phyloP scores from a whole-genome alignment of 2,888 invertebrate genomes.

The Belgica antarctica region DNA sequence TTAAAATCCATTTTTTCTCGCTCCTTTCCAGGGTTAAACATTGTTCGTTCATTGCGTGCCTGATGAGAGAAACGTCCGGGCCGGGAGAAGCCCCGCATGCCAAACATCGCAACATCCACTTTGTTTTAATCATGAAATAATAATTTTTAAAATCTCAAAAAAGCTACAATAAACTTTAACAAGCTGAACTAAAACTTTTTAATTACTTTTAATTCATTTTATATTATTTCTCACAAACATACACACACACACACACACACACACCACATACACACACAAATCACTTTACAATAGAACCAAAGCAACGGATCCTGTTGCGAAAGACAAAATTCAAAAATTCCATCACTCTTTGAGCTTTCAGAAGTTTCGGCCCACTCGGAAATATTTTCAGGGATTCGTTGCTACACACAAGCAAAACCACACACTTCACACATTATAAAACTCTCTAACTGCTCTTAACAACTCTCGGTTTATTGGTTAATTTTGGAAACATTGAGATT shows the following conservation, averaged over 20 bases:
- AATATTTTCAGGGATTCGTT: conserved; percentile 40
- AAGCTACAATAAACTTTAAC: conserved; percentile 25
- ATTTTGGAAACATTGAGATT: background rate
- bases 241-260: conserved; percentile 23
- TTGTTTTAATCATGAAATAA: conserved; percentile 22
- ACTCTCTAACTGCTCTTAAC: background rate
- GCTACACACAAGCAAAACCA: conserved; percentile 18
- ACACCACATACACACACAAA: conserved; percentile 1
- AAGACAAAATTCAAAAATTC: background rate
- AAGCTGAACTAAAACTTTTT: conserved; percentile 20
- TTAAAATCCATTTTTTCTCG: background rate
- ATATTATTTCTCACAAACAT: background rate
- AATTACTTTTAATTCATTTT: background rate
- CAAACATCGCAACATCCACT: conserved; percentile 26
- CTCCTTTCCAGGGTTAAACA: conserved; percentile 32
- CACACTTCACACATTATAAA: conserved; percentile 13
- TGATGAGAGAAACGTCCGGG: background rate
- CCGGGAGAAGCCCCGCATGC: background rate
- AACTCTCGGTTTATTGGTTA: background rate
- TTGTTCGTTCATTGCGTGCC: conserved; percentile 6
- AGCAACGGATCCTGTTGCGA: conserved; percentile 31
- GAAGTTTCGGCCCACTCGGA: conserved; percentile 20
- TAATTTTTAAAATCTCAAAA: conserved; percentile 19
- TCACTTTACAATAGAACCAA: conserved; percentile 28
- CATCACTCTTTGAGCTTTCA: conserved; percentile 14